Percentiles rank a stretch among this genome's conserved stretches.
These are phyloP conservation scores for Lottia scabra DNA, from an alignment of 2,888 invertebrate species.

Conservation along the genomic window DNA sequence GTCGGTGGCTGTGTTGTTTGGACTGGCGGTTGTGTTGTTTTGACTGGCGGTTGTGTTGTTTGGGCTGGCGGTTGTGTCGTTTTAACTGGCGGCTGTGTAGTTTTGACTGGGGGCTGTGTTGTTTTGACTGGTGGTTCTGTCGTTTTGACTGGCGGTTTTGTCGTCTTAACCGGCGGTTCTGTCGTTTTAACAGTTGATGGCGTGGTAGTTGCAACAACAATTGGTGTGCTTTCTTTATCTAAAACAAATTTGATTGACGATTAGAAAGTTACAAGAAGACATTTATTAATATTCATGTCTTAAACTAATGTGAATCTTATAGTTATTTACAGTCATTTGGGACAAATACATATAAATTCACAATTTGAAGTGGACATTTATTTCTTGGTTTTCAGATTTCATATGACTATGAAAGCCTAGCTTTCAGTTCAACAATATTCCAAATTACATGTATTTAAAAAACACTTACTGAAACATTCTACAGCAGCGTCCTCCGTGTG, in stretches of 20 bases:
- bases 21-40: slow-evolving; percentile 12
- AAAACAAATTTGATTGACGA: no score
- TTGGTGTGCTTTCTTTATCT: no score
- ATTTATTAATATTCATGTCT: no score
- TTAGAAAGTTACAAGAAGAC: no score
- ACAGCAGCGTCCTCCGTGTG: slow-evolving; percentile 54
- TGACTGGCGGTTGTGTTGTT: slow-evolving; percentile 10
- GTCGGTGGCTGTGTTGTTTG: slow-evolving; percentile 13
- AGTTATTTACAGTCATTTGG: no score
- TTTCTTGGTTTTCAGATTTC: no score
- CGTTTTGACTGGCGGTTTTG: slow-evolving; percentile 11
- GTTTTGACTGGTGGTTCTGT: slow-evolving; percentile 6
- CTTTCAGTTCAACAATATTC: background rate
- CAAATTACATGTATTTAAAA: no score
- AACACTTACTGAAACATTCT: slow-evolving; percentile 40
- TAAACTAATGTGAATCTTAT: no score
- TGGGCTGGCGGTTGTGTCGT: slow-evolving; percentile 16
- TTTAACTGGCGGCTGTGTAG: slow-evolving; percentile 17
- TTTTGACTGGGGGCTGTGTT: background rate
- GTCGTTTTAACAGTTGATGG: slow-evolving; percentile 17
- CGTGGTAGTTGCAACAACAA: background rate
- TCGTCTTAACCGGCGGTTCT: slow-evolving; percentile 8
- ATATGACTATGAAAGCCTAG: no score
- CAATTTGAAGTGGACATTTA: slow-evolving; percentile 2
- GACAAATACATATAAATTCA: no score